Percentiles rank a stretch among this genome's conserved stretches.
Conservation (phyloP, 1,140 invertebrate genomes). For the Elysia chlorotica region DNA sequence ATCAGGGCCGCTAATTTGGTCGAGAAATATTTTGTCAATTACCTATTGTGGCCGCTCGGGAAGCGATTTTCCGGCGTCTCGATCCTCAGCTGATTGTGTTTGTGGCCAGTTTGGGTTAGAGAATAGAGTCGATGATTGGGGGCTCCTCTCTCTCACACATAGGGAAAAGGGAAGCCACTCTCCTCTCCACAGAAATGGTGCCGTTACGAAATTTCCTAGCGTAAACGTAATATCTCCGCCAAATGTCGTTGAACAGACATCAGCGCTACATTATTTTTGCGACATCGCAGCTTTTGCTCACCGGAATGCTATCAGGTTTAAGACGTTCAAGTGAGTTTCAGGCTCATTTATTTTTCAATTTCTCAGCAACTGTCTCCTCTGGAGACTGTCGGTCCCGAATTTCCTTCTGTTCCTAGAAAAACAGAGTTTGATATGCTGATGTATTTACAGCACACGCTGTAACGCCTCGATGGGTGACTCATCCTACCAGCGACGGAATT, state of each 20-base stretch:
- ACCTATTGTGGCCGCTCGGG: constrained; percentile 18
- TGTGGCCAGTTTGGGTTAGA: neutral
- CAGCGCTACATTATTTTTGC: neutral
- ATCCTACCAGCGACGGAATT: no score
- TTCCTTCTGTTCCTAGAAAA: no score
- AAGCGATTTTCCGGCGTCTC: constrained; percentile 15
- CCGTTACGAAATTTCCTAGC: constrained; percentile 1
- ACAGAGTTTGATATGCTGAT: no score
- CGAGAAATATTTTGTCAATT: constrained; percentile 28
- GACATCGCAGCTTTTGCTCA: no score
- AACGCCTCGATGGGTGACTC: no score
- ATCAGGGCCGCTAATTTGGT: constrained; percentile 20
- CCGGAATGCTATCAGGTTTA: neutral
- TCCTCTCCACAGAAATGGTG: constrained; percentile 8
- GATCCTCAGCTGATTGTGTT: constrained; percentile 20
- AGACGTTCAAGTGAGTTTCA: neutral
- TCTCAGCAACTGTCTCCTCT: no score
- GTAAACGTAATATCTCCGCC: neutral
- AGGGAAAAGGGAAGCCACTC: neutral
- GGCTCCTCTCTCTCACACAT: constrained; percentile 16
- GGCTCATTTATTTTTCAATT: constrained; percentile 10
- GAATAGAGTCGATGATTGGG: constrained; percentile 17
- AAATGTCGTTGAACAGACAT: neutral
- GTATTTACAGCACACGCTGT: no score
- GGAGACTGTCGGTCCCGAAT: no score